Percentiles rank a stretch among this genome's conserved stretches.
Conservation (phyloP, 2,888 invertebrate species). For the Sylvicola fuscatus region DNA sequence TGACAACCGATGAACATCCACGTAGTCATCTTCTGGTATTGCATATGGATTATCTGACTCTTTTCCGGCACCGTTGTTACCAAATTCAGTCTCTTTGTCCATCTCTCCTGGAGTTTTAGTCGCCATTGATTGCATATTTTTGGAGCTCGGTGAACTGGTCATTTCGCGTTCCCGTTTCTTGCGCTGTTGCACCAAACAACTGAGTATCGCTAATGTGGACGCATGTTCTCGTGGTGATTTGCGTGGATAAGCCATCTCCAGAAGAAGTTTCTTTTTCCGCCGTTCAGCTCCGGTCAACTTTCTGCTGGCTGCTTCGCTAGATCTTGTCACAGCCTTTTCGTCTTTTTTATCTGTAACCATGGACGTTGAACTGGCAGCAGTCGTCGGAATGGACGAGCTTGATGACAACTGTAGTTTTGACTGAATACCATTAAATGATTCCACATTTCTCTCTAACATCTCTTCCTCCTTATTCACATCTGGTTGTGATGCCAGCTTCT, state of each 20-base stretch:
- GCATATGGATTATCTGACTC: slow-evolving; percentile 15
- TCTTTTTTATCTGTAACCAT: slow-evolving; percentile 9
- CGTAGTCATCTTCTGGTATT: slow-evolving; percentile 12
- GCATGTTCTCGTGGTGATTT: slow-evolving; percentile 79
- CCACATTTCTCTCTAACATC: neutral
- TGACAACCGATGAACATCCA: slow-evolving; percentile 10
- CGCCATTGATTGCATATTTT: slow-evolving; percentile 2
- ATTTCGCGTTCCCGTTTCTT: slow-evolving; percentile 10
- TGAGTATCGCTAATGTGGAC: slow-evolving; percentile 65
- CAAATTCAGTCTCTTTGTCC: slow-evolving; percentile 2
- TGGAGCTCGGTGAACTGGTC: neutral
- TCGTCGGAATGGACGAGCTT: neutral
- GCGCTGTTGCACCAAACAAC: slow-evolving; percentile 36
- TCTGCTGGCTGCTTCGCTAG: neutral
- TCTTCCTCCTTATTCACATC: neutral
- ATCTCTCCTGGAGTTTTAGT: slow-evolving; percentile 3
- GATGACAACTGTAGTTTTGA: neutral
- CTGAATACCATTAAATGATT: neutral
- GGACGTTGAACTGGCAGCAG: neutral
- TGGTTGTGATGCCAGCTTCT: slow-evolving; percentile 4
- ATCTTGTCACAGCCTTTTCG: neutral
- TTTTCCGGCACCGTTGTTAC: slow-evolving; percentile 5
- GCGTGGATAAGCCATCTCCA: slow-evolving; percentile 37
- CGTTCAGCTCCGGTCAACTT: slow-evolving; percentile 10
- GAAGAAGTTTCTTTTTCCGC: slow-evolving; percentile 16